Base-by-base conservation (phyloP, 2,113 vertebrate species). In the Otus sunia region DNA sequence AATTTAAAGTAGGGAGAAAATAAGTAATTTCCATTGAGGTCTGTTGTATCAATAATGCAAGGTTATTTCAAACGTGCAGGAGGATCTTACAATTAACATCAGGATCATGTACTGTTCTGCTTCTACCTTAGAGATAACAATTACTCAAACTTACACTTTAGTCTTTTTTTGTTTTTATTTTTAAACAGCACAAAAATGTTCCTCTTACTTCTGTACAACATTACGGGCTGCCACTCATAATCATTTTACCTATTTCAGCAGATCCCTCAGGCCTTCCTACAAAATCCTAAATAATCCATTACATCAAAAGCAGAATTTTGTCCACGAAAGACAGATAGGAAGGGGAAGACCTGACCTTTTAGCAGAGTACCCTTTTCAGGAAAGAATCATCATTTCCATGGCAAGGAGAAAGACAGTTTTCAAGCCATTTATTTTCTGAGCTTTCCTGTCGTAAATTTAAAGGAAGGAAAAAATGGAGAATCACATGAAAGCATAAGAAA, bases 241-340 rank as follows among this genome's bases (percentile, higher is more conserved):
- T 78, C 50, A 30, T 45, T 91, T 85, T 67, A 88, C 55, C 41
- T 39, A 36, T 69, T 75, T 71, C 79, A 66, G 71, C 63, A 80
- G 82, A 67, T 85, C 96, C 77, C 90, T 56, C 74, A 34, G 82
- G 88, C 93, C 69, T 68, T 86, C 64, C 87, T 62, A 37, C 80
- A 95, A 92, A 90, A 72, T 76, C 86, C 90, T 86, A 82, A 97
- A 97, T 97, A 98, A 97, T 96, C 97, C 94, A 82, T 73, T 83
- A 76, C 89, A 73, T 96, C 94, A 80, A 80, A 71, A 49, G 43
- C 45, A 25, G 72, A 80, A 82, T 93, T 96, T 89, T 94, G 30
- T 66, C 90, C 90, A 10, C 36, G 60, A 84, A 87, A 96, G 96
- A 95, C 91, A 88, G 95, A n/a, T 86, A 73, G 66, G 69, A 95